Evolutionary conservation across 1,140 invertebrate genomes (phyloP), one percentile per base, ranked within the genome.

Genomic region (Drosophila pruinosa): DNA sequence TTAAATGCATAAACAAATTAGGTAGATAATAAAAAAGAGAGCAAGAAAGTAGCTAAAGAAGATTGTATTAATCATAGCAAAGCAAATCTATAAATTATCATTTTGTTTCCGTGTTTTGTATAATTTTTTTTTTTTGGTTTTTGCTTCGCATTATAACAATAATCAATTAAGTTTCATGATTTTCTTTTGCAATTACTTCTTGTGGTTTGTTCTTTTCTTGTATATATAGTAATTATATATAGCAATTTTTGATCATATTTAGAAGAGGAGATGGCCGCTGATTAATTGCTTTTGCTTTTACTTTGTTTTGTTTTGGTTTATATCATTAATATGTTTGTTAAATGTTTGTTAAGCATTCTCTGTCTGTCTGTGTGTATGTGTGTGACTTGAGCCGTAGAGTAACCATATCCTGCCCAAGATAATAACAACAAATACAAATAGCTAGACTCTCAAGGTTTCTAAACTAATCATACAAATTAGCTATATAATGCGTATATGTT

Each of bases 121-220:
- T 34, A 34, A 71, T 54, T 50, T 41, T 67, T 48, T 53, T 28
- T 67, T 50, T 31, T 21, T 41, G 2, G 12, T 57, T 45, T 68
- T 70, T 86, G 86, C 89, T 90, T 90, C 78, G 89, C 89, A 89
- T 90, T 90, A 78, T 90, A 89, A 83, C 83, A 89, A 83, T 89
- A 89, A 85, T 89, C 82, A 89, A 78, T 88, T 72, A 75, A 86
- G 81, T 78, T 86, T 88, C 78, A 86, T 86, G 74, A 75, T 65
- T 39, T 39, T 75, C 59, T 76, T 80, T 78, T 78, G 77, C 82
- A 86, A 86, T 88, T 86, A 88, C 82, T 86, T 39, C 22, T 52
- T 38, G 47, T 65, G 10, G 36, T 24, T 34, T 36, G 36, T 24
- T 34, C 31, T 38, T 36, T 36, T 22, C 15, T 61, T n/a, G 26